These are phyloP conservation scores for Ommatoiulus sabulosus DNA, from an alignment of 2,888 invertebrate species.

Conservation along the genomic window DNA sequence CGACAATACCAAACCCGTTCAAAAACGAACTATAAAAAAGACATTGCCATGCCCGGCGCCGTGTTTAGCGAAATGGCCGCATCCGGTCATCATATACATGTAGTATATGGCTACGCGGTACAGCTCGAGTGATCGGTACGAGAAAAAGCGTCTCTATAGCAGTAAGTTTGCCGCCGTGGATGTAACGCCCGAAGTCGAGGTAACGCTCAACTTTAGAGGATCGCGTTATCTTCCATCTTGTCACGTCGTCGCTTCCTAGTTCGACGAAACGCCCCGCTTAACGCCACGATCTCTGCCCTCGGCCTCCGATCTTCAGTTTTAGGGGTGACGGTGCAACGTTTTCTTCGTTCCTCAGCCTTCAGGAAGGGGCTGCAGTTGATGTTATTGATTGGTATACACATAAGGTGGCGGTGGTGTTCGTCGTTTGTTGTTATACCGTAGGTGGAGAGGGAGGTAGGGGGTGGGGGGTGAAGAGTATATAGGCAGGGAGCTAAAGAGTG, in stretches of 20 bases:
- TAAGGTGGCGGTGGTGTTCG: slow-evolving; percentile 24
- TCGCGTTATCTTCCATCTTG: not conserved
- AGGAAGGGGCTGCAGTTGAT: not conserved
- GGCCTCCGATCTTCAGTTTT: not conserved
- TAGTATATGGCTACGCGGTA: too few relatives aligned
- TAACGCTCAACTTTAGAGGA: too few relatives aligned
- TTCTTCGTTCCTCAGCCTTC: not conserved
- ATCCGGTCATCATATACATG: too few relatives aligned
- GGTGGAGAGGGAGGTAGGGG: not conserved
- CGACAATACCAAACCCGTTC: too few relatives aligned
- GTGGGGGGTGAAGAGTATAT: too few relatives aligned
- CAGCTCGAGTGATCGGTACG: too few relatives aligned
- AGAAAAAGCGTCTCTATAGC: too few relatives aligned
- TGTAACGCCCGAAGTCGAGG: too few relatives aligned
- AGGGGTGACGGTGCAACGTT: not conserved
- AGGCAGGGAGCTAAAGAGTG: not conserved
- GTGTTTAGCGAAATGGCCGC: too few relatives aligned
- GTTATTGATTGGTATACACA: slow-evolving; percentile 46
- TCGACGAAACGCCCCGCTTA: not conserved
- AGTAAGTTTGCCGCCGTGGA: too few relatives aligned
- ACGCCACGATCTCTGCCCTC: not conserved
- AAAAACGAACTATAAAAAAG: too few relatives aligned
- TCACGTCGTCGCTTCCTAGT: not conserved
- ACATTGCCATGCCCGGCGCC: too few relatives aligned
- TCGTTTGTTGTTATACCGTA: not conserved